Base-by-base conservation (phyloP, 2,113 vertebrate species). In the Actenoides hombroni region DNA sequence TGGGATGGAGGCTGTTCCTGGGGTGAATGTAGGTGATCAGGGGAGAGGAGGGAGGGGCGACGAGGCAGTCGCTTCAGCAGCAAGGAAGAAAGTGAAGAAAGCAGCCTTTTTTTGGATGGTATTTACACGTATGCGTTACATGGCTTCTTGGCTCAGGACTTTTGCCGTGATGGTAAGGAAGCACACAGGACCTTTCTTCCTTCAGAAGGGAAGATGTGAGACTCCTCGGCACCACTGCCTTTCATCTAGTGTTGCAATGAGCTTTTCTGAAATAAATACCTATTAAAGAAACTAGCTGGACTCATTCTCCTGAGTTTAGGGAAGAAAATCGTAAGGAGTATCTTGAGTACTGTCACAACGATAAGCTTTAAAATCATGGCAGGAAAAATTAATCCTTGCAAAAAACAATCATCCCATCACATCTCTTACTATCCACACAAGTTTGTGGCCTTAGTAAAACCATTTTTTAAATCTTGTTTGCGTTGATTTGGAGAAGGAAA, bases 21-120 rank as follows among this genome's bases (percentile, higher is more conserved):
- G 25, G 25, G 14, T 63, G 35, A 82, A 33, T 31, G 51, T 20
- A 42, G 29, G 42, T 63, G 67, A n/a, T 7, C 0, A 0, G 10
- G 33, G 28, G 8, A 56, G 26, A 57, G 21, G 8, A 69, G 9
- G 24, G 6, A 44, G 15, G 1, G 1, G 6, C 21, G 1, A 82
- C 26, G 60, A 88, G 51, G 39, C 23, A 77, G 13, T 65, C 2
- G 0, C 75, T 86, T 94, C 63, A 63, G 46, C 17, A 76, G 64
- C 60, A 64, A 83, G 49, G 71, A 59, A 93, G 63, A 63, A 88
- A 86, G 67, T 39, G 37, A 81, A 51, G n/a, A 54, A 68, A 82
- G 25, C 33, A 53, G 39, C 18, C 39, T 18, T 70, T 31, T 78
- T 82, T 73, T 35, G 33, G 11, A 21, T 3, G 2, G 2, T 81